Evolutionary conservation across 2,888 invertebrate genomes (phyloP).

Genomic region (Ophion ventricosus): DNA sequence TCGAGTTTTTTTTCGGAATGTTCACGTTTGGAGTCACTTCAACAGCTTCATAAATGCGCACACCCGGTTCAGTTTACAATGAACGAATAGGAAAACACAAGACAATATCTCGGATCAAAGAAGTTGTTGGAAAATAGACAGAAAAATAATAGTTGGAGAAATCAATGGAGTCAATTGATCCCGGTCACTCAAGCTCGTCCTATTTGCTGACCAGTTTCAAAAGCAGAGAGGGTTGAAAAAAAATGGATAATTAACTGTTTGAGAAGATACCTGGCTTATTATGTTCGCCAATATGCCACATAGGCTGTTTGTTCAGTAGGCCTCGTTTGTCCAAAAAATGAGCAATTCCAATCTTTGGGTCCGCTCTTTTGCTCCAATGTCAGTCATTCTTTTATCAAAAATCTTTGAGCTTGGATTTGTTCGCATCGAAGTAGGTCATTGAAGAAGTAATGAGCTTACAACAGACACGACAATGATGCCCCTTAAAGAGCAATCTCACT

Average conservation of each 20-base stretch:
- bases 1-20: background rate
- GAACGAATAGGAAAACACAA: background rate
- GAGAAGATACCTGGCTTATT: background rate
- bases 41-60: too few relatives aligned
- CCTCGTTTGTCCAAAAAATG: background rate
- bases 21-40: background rate
- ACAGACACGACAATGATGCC: background rate
- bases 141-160: background rate
- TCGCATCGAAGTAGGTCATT: background rate
- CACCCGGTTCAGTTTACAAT: background rate
- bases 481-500: background rate
- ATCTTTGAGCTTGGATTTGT: background rate
- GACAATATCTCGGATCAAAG: background rate
- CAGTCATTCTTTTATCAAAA: background rate
- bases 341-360: background rate
- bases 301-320: background rate
- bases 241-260: background rate
- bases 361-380: background rate
- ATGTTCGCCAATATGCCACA: background rate
- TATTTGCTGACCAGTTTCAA: background rate
- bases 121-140: background rate
- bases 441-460: background rate
- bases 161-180: background rate
- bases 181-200: background rate
- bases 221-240: background rate